Percentiles rank a stretch among this genome's conserved stretches.
Conservation (phyloP, 2,113 vertebrate species). For the Bettongia penicillata region DNA sequence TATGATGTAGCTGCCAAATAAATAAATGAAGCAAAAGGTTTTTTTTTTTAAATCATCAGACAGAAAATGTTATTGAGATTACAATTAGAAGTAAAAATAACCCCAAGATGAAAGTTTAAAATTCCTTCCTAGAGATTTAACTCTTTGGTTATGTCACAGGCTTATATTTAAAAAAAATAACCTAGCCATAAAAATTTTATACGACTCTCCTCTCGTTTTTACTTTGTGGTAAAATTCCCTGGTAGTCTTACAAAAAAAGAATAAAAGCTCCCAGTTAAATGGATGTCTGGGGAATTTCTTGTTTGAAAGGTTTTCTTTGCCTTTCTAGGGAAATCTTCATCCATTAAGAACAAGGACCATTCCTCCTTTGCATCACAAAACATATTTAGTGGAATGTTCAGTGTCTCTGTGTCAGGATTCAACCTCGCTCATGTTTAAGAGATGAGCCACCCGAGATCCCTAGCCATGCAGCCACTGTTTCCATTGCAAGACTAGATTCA, state of each 20-base stretch:
- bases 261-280: conserved; percentile 74
- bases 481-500: conserved; percentile 80
- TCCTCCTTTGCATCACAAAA: conserved; percentile 41
- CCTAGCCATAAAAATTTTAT: conserved; percentile 61
- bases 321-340: conserved; percentile 47
- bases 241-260: conserved; percentile 53
- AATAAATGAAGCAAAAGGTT: neutral
- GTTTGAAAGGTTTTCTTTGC: neutral
- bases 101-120: neutral
- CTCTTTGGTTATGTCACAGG: neutral
- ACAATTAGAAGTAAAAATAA: conserved; percentile 25
- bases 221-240: conserved; percentile 43
- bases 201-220: conserved; percentile 46
- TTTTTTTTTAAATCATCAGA: conserved; percentile 30
- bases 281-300: conserved; percentile 58
- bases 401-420: conserved; percentile 80
- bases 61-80: conserved; percentile 30
- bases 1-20: neutral
- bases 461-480: conserved; percentile 69
- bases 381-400: conserved; percentile 62
- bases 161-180: conserved; percentile 25
- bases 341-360: conserved; percentile 51
- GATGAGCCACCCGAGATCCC: conserved; percentile 86
- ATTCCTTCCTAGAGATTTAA: conserved; percentile 17
- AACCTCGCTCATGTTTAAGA: conserved; percentile 87